Base-by-base conservation (phyloP, 2,113 vertebrate genomes). In the Eolophus roseicapilla region DNA sequence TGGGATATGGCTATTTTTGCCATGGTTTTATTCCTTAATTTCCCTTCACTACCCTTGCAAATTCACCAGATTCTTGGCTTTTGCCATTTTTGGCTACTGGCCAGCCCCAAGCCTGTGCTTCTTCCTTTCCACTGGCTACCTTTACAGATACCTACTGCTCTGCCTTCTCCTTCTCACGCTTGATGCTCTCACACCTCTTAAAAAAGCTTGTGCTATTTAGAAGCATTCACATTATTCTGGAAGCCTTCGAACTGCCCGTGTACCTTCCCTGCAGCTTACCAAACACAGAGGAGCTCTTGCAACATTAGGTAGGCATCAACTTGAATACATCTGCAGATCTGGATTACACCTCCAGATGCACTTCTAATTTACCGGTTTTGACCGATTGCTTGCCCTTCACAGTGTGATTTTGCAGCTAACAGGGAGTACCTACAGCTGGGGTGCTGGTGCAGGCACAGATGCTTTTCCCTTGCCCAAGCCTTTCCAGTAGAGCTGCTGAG, bases 241-340 rank as follows among this genome's bases (percentile, higher is more conserved):
- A 67, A 82, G 33, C 35, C 59, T 53, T 71, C n/a, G 47, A 23
- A 73, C 73, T 9, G 5, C 5, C 52, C 4, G 27, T 23, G 31
- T 49, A 8, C 24, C 43, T 82, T 57, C 41, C 68, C 17, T 25
- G 39, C 3, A 6, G n/a, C 9, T 53, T 35, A 47, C 21, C 59
- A 44, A n/a, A 37, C 24, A 5, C 1, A 0, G 39, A 3, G 0
- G 7, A 65, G 50, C 69, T 81, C 25, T 53, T 43, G 64, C 57
- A 17, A 5, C 43, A 35, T 64, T 33, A 41, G 37, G 14, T 81
- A 41, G 39, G 20, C 55, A 57, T 57, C 0, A 19, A 21, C 55
- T 33, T 6, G 31, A 21, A 20, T 13, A 33, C 29, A 8, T 7
- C 29, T 6, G 5, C 53, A 57, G 31, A 57, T 57, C 18, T 20